Conservation (phyloP, 2,888 invertebrate species). For the Galerucella nymphaeae region DNA sequence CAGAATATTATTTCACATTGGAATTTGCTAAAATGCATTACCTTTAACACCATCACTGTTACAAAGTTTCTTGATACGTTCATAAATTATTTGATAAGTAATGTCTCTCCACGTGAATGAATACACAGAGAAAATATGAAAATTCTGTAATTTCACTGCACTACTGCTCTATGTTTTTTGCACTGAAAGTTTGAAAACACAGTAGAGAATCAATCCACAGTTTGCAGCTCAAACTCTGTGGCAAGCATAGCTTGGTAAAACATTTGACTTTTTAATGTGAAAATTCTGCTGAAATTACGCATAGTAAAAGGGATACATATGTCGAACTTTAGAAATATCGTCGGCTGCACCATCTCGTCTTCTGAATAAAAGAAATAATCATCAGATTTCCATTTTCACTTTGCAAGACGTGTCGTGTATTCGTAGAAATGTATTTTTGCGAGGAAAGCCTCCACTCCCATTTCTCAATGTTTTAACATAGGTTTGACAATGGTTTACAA, state of each 20-base stretch:
- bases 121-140: background rate
- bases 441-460: background rate
- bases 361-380: slow-evolving; percentile 8
- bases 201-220: background rate
- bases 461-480: too few relatives aligned
- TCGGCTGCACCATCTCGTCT: slow-evolving; percentile 51
- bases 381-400: background rate
- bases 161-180: background rate
- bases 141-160: background rate
- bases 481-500: too few relatives aligned
- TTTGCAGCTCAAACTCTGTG: slow-evolving; percentile 16
- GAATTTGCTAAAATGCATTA: too few relatives aligned
- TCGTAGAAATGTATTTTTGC: background rate
- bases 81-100: too few relatives aligned
- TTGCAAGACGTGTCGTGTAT: background rate
- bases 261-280: slow-evolving; percentile 52
- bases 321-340: slow-evolving; percentile 56
- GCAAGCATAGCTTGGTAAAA: slow-evolving; percentile 28
- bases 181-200: background rate
- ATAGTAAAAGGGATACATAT: slow-evolving; percentile 54
- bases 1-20: too few relatives aligned
- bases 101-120: too few relatives aligned
- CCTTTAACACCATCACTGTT: too few relatives aligned
- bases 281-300: slow-evolving; percentile 54
- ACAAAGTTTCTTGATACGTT: too few relatives aligned